Evolutionary conservation across 2,888 invertebrate species (phyloP).

Genomic region (Neoaliturus tenellus): DNA sequence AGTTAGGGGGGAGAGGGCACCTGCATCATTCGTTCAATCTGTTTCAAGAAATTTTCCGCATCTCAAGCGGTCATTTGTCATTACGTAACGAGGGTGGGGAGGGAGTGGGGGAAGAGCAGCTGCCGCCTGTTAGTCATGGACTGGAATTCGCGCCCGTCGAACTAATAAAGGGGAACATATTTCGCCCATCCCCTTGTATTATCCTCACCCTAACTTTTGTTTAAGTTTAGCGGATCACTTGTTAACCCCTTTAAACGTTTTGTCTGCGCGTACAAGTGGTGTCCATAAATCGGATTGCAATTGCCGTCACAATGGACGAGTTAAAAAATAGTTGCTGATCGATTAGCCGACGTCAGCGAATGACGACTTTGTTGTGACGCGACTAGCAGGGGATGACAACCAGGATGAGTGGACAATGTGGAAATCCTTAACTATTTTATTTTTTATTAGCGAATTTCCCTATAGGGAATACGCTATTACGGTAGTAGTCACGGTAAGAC

Average conservation of each 20-base stretch:
- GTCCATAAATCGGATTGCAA: constrained; percentile 49
- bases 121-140: constrained; percentile 59
- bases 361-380: not conserved
- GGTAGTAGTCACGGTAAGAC: no score
- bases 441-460: no score
- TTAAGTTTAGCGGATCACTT: constrained; percentile 54
- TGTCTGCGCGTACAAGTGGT: constrained; percentile 49
- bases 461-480: no score
- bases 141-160: constrained; percentile 55
- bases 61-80: constrained; percentile 58
- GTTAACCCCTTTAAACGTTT: constrained; percentile 57
- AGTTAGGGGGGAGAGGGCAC: not conserved
- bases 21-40: constrained; percentile 57
- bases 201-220: constrained; percentile 47
- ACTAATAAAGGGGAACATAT: constrained; percentile 55
- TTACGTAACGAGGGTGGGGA: constrained; percentile 61
- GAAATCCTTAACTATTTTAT: no score
- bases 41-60: constrained; percentile 58
- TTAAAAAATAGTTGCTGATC: constrained; percentile 40
- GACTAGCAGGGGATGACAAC: no score
- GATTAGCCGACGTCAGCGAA: constrained; percentile 9
- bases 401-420: no score
- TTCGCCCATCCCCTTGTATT: constrained; percentile 49
- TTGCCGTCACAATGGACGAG: constrained; percentile 25
- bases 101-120: constrained; percentile 24